These are phyloP conservation scores for Heliconius congener DNA, from an alignment of 1,140 invertebrate species.

Conservation along the genomic window DNA sequence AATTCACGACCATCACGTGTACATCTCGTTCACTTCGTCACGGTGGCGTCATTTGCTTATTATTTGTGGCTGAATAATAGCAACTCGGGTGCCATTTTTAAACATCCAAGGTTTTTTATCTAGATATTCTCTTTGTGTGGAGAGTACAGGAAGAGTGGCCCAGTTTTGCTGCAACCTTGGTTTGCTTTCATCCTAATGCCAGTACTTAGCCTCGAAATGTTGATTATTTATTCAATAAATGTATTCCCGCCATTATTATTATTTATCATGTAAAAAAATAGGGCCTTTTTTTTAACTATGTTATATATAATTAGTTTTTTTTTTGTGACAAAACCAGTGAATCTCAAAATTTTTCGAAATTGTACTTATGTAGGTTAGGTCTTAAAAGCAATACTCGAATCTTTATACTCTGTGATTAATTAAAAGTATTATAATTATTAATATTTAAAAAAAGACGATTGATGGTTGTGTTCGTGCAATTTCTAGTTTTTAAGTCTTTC, in stretches of 20 bases:
- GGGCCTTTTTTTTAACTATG: neutral
- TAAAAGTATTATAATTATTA: conserved; percentile 67
- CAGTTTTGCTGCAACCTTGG: conserved; percentile 25
- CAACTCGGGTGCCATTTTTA: conserved; percentile 30
- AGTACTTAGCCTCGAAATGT: conserved; percentile 28
- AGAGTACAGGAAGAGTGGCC: conserved; percentile 34
- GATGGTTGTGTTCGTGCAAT: conserved; percentile 80
- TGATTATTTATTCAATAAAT: conserved; percentile 19
- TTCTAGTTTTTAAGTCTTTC: conserved; percentile 67
- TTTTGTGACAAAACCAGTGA: neutral
- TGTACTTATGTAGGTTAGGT: conserved; percentile 48
- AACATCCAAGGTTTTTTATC: conserved; percentile 13
- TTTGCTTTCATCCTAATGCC: conserved; percentile 37
- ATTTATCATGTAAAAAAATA: neutral
- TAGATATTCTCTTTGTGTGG: conserved; percentile 24
- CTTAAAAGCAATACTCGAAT: conserved; percentile 68
- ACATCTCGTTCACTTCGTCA: neutral
- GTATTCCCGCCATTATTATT: neutral
- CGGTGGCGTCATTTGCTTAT: neutral
- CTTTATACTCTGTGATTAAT: conserved; percentile 69
- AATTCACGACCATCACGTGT: neutral
- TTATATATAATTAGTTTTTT: neutral
- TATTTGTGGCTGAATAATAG: conserved; percentile 13
- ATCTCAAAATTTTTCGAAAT: conserved; percentile 15
- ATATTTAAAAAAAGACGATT: conserved; percentile 63